Evolutionary conservation across 1,140 invertebrate genomes (phyloP).

Genomic region (Diprion similis): DNA sequence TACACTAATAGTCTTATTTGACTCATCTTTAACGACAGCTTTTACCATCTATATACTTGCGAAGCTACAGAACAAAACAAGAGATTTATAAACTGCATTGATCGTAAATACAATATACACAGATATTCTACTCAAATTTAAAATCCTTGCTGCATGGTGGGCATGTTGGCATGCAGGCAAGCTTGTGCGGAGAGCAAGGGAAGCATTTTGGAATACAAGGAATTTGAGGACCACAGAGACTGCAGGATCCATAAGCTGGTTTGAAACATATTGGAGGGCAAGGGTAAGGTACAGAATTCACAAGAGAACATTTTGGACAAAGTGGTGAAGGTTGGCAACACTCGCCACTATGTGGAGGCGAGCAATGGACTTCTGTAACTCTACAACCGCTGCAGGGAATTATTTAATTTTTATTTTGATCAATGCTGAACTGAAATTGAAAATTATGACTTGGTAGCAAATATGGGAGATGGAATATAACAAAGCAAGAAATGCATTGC

Average conservation of each 20-base stretch:
- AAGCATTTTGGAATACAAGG: not conserved
- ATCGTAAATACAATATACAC: not conserved
- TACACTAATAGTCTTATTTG: no score
- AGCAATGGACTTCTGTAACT: not conserved
- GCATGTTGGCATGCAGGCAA: not conserved
- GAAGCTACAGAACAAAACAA: no score
- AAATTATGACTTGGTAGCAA: no score
- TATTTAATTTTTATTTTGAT: no score
- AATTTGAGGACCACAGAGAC: not conserved
- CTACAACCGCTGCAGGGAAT: not conserved
- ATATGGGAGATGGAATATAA: no score
- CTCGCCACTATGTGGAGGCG: not conserved
- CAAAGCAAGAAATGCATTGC: no score
- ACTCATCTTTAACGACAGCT: no score
- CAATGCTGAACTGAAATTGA: no score
- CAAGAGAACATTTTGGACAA: not conserved
- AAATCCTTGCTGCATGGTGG: not conserved
- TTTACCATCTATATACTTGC: no score
- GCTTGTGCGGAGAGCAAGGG: not conserved
- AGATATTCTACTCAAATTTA: not conserved
- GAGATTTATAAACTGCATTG: no score
- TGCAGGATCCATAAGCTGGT: not conserved
- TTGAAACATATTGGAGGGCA: not conserved
- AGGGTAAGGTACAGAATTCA: not conserved
- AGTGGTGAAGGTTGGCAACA: not conserved